Base-by-base conservation (phyloP, 2,113 vertebrate genomes). In the Regulus satrapa region DNA sequence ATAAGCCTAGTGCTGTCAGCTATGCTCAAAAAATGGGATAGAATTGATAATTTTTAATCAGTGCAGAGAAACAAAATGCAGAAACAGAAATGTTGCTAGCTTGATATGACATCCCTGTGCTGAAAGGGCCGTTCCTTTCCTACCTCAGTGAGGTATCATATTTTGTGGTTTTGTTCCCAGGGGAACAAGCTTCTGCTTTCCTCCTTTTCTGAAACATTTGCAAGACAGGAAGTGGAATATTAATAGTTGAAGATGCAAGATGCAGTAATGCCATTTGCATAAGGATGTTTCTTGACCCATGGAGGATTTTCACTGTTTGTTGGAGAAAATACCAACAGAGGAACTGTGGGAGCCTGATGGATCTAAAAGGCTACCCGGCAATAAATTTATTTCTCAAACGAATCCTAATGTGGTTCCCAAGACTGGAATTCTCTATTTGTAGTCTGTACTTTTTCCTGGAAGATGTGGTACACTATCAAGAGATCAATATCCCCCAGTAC, bases 181-280 rank as follows among this genome's bases (percentile, higher is more conserved):
- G 93, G 89, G 91, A 85, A 74, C 7, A 20, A 80, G n/a, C 45
- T 46, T 38, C 92, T 86, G 64, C 84, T 92, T 97, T 91, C n/a
- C n/a, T 95, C 34, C 64, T 94, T 85, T 74, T 71, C 79, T 79
- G 74, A 81, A 94, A 89, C 85, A 66, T 93, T 95, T 85, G 41
- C 69, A 81, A 89, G 64, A 85, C 0, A 8, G 94, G 91, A 74
- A 88, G 69, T 52, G 18, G 48, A 92, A 84, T 77, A 81, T 94
- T 92, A 89, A 92, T 82, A 96, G 94, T 62, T 88, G 85, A 95
- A 92, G 93, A 93, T 77, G 68, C 61, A 81, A 88, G 90, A 68
- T 81, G 55, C 36, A 52, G 56, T 83, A 90, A 84, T 91, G 23
- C 48, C 28, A 69, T 96, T 96, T 95, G 75, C 85, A 63, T 95